phyloP scores from a whole-genome alignment of 2,888 invertebrate genomes.

The Smittia aterrima region DNA sequence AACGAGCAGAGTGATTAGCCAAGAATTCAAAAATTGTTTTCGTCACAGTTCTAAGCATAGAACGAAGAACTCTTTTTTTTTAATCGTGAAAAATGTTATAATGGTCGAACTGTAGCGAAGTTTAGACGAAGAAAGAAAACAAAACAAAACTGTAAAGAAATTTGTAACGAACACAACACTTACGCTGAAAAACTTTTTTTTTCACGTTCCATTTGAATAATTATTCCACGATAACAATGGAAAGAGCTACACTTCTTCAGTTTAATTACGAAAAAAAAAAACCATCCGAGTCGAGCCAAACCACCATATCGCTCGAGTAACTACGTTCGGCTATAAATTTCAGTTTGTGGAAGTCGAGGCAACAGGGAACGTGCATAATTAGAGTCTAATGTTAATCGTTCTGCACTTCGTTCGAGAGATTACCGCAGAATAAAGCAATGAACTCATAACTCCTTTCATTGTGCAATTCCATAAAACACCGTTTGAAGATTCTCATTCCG shows the following conservation, averaged over 20 bases:
- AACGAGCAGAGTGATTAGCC: too few species aligned
- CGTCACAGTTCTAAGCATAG: too few species aligned
- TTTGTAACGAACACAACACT: constrained; percentile 24
- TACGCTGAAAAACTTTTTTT: neutral
- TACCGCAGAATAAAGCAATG: too few species aligned
- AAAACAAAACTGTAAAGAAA: constrained; percentile 30
- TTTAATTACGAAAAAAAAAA: constrained; percentile 33
- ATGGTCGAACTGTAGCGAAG: neutral
- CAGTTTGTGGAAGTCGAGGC: neutral
- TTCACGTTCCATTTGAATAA: constrained; percentile 38
- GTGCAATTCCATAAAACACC: too few species aligned
- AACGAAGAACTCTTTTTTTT: too few species aligned
- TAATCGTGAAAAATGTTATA: neutral
- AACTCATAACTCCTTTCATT: too few species aligned
- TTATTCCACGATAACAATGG: constrained; percentile 34
- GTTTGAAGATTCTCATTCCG: too few species aligned
- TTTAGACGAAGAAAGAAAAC: neutral
- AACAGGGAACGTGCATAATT: too few species aligned
- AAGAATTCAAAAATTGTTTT: too few species aligned
- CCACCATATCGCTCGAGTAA: constrained; percentile 26
- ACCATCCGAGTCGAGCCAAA: neutral
- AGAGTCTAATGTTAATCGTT: too few species aligned
- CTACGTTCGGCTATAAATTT: neutral
- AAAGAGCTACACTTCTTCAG: neutral
- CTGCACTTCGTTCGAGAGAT: too few species aligned